These are phyloP conservation scores for Anguilla anguilla DNA, from an alignment of 2,797 vertebrate species.

Conservation along the genomic window DNA sequence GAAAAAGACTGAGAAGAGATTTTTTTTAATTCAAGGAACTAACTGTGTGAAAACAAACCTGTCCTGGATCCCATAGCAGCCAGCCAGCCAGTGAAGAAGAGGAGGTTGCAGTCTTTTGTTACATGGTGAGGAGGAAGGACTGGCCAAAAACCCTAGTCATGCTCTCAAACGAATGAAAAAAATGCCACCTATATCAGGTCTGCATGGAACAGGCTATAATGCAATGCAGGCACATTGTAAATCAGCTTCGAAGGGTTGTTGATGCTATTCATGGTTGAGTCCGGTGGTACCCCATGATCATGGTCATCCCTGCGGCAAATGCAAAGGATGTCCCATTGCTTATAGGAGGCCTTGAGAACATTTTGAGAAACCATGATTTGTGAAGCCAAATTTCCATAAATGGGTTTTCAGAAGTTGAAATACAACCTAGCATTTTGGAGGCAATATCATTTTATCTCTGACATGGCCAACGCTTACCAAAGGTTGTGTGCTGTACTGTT, in stretches of 20 bases:
- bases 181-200: not conserved
- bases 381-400: constrained; percentile 35
- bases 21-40: constrained; percentile 55
- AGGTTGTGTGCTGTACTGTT: constrained; percentile 63
- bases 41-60: constrained; percentile 60
- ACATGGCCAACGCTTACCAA: constrained; percentile 67
- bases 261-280: not conserved
- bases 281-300: constrained; percentile 8
- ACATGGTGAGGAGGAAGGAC: constrained; percentile 46
- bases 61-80: constrained; percentile 67
- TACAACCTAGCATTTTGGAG: constrained; percentile 38
- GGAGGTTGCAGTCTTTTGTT: constrained; percentile 45
- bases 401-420: constrained; percentile 69
- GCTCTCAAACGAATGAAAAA: constrained; percentile 46
- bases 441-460: constrained; percentile 48
- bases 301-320: constrained; percentile 37
- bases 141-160: constrained; percentile 36
- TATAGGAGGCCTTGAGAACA: constrained; percentile 35
- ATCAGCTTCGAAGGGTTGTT: constrained; percentile 60
- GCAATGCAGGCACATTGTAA: constrained; percentile 61
- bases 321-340: constrained; percentile 50
- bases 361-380: constrained; percentile 43
- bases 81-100: constrained; percentile 60
- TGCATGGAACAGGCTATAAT: constrained; percentile 40
- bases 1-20: constrained; percentile 58